Conservation (phyloP, 2,797 vertebrate species). For the Streptopelia turtur region DNA sequence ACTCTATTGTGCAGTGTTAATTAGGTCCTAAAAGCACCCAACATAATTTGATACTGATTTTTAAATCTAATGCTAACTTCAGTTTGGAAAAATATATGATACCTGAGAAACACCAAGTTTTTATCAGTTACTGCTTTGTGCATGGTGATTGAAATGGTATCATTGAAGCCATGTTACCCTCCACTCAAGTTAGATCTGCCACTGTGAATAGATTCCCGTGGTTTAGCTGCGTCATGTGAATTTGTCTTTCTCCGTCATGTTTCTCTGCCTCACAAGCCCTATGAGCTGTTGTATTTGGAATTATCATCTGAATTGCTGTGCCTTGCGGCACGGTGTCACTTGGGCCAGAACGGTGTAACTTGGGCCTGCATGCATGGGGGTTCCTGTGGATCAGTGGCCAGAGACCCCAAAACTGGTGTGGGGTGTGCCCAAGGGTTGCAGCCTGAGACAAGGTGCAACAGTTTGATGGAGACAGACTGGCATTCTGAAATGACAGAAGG, state of each 20-base stretch:
- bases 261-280: background rate
- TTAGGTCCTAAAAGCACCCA: background rate
- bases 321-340: background rate
- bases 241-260: background rate
- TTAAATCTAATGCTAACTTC: background rate
- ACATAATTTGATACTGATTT: background rate
- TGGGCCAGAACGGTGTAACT: background rate
- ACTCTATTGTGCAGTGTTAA: background rate
- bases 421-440: background rate
- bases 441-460: fast-evolving
- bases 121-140: background rate
- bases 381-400: fast-evolving
- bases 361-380: fast-evolving
- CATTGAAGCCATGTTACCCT: background rate
- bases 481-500: background rate
- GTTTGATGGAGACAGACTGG: fast-evolving
- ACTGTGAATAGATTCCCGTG: background rate
- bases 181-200: background rate
- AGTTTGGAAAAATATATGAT: background rate
- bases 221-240: background rate
- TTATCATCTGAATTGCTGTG: background rate
- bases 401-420: background rate
- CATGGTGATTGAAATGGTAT: background rate
- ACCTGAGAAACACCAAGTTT: background rate
- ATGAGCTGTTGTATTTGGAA: background rate